A percentile compares a stretch with the other conserved stretches of the same genome.
Evolutionary conservation across 2,888 invertebrate genomes (phyloP).

Genomic region (Aphrophora alni): DNA sequence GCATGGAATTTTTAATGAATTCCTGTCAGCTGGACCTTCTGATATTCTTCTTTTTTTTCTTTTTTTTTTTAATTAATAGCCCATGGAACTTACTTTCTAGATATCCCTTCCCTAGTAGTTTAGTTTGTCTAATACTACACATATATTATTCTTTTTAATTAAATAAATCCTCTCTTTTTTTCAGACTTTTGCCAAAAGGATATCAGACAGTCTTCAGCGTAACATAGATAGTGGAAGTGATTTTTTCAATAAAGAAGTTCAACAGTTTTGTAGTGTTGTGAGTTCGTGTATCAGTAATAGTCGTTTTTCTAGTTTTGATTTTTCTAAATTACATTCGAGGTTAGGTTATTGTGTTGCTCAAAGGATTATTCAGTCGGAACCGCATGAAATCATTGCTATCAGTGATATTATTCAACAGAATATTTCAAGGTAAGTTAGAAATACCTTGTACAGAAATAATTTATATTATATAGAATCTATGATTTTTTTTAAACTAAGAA

Average conservation of each 20-base stretch:
- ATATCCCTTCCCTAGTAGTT: too few relatives aligned
- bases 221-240: conserved; percentile 10
- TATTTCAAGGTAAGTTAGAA: not conserved
- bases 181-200: conserved; percentile 71
- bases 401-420: not conserved
- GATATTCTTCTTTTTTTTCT: too few relatives aligned
- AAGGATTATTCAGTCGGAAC: conserved; percentile 58
- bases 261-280: conserved; percentile 71
- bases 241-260: conserved; percentile 67
- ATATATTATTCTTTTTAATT: too few relatives aligned
- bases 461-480: too few relatives aligned
- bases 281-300: conserved; percentile 72
- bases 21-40: too few relatives aligned
- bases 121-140: too few relatives aligned
- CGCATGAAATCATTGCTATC: not conserved
- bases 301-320: conserved; percentile 68
- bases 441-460: not conserved
- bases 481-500: too few relatives aligned
- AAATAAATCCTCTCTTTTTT: too few relatives aligned
- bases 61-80: too few relatives aligned
- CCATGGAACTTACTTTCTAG: too few relatives aligned
- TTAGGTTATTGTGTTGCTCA: conserved; percentile 68
- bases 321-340: conserved; percentile 69
- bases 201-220: conserved; percentile 64
- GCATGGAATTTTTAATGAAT: too few relatives aligned